Base-by-base conservation (phyloP, 2,888 invertebrate species). In the Arctia plantaginis region DNA sequence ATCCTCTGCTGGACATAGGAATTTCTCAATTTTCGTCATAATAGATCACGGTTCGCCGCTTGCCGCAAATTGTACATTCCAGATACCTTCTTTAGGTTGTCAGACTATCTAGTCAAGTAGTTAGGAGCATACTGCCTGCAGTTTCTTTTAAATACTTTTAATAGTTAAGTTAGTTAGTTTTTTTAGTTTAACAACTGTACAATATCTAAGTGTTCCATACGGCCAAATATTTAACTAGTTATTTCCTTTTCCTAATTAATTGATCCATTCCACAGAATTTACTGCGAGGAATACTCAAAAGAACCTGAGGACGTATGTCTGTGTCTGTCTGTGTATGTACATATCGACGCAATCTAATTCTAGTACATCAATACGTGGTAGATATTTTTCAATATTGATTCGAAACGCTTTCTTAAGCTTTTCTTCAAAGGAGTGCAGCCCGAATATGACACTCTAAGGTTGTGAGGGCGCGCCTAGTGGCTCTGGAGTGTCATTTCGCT, bases 401-500 rank as follows among this genome's bases (percentile, higher is more conserved):
- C 72, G 71, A 68, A 80, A 74, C 69, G 70, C 72, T 71, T 81
- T 83, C 84, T 84, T 69, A 77, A 66, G 76, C 71, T 82, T 84
- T 84, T 79, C 79, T 86, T 83, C 69, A 83, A 81, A 84, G 85
- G 78, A 86, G 86, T 86, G 86, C 85, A 80, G 82, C 81, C 82
- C 82, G 86, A 87, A 86, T 85, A 82, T 80, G 86, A 83, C 86
- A 84, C 84, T 82, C 83, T 83, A 81, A 89, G 90, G 90, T 88
- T 82, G 90, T 82, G 87, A 90, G 91, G 89, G 90, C 88, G 86
- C 90, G 89, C 87, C 90, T 91, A 90, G 91, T 91, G 91, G 90
- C 89, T 87, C 87, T 90, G 84, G 92, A 94, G 93, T 92, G 92
- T 92, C 93, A 91, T 92, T 90, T 88, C 92, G 90, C 93, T 90